Evolutionary conservation across 2,888 invertebrate genomes (phyloP).

Genomic region (Coremacera marginata): DNA sequence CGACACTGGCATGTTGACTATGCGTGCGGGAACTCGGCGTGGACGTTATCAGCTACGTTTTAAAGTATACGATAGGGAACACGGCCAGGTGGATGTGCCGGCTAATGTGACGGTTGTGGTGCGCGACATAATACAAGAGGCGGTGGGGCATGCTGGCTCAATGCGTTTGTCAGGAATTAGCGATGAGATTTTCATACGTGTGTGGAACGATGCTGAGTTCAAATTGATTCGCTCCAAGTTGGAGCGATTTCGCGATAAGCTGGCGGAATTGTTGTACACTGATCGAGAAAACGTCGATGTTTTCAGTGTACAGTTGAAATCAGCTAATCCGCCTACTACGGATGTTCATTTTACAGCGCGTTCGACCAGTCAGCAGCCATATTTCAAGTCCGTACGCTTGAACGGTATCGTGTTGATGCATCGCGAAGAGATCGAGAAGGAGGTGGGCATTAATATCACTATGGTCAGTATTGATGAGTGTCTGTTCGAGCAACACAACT

Average conservation of each 20-base stretch:
- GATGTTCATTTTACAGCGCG: slow-evolving; percentile 95
- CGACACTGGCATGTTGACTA: slow-evolving; percentile 93
- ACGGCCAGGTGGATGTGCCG: slow-evolving; percentile 92
- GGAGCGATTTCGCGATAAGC: slow-evolving; percentile 88
- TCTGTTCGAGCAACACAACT: slow-evolving; percentile 88
- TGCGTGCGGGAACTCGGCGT: slow-evolving; percentile 91
- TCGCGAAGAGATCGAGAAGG: slow-evolving; percentile 90
- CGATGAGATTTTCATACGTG: slow-evolving; percentile 94
- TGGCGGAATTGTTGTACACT: slow-evolving; percentile 86
- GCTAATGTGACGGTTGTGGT: slow-evolving; percentile 95
- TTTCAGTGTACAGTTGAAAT: slow-evolving; percentile 91
- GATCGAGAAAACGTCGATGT: slow-evolving; percentile 92
- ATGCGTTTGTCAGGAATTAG: slow-evolving; percentile 91
- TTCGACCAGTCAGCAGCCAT: slow-evolving; percentile 81
- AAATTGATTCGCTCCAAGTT: slow-evolving; percentile 86
- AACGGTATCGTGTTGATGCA: slow-evolving; percentile 95
- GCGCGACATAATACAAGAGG: slow-evolving; percentile 93
- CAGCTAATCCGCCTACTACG: slow-evolving; percentile 85
- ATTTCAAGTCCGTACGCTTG: slow-evolving; percentile 91
- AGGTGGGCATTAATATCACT: slow-evolving; percentile 92
- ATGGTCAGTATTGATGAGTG: slow-evolving; percentile 98
- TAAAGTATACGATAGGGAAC: slow-evolving; percentile 92
- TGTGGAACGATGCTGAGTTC: slow-evolving; percentile 92
- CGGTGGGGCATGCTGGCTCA: slow-evolving; percentile 94
- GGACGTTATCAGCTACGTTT: slow-evolving; percentile 85